Conservation (phyloP, 1,140 invertebrate genomes). For the Hypothenemus hampei region DNA sequence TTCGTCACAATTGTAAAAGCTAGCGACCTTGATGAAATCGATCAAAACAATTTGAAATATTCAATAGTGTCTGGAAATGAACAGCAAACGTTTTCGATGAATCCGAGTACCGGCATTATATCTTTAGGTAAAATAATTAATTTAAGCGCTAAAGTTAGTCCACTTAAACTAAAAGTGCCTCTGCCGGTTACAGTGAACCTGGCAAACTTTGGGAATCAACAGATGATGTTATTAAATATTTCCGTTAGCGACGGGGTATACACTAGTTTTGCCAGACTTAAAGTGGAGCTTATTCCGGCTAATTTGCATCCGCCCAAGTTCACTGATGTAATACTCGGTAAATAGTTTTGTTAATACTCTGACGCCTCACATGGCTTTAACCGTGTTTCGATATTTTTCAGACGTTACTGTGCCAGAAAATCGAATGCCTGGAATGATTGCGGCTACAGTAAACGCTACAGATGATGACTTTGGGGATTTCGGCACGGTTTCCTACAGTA, state of each 20-base stretch:
- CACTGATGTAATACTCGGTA: constrained; percentile 51
- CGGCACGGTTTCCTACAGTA: constrained; percentile 72
- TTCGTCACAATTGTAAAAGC: constrained; percentile 84
- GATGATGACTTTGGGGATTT: constrained; percentile 82
- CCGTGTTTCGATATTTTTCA: not conserved
- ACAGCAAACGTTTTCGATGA: constrained; percentile 77
- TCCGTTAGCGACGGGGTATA: constrained; percentile 90
- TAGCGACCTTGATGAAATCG: constrained; percentile 78
- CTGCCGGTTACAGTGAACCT: constrained; percentile 47
- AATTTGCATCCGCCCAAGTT: constrained; percentile 79
- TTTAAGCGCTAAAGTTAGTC: not conserved
- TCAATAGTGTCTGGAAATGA: constrained; percentile 81
- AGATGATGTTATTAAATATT: constrained; percentile 70
- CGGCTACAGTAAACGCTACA: constrained; percentile 67
- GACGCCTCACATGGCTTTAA: not conserved
- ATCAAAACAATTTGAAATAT: constrained; percentile 69
- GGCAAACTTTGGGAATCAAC: constrained; percentile 59
- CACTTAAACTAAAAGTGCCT: not conserved
- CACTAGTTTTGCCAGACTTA: constrained; percentile 74
- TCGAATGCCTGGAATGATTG: constrained; percentile 64
- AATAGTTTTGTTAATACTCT: not conserved
- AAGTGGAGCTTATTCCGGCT: constrained; percentile 73
- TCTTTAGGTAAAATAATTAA: constrained; percentile 34
- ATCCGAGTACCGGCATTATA: constrained; percentile 63
- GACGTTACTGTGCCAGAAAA: constrained; percentile 75